Evolutionary conservation across 1,140 invertebrate species (phyloP), one percentile per base, ranked within the genome.

Genomic region (Drosophila jambulina): DNA sequence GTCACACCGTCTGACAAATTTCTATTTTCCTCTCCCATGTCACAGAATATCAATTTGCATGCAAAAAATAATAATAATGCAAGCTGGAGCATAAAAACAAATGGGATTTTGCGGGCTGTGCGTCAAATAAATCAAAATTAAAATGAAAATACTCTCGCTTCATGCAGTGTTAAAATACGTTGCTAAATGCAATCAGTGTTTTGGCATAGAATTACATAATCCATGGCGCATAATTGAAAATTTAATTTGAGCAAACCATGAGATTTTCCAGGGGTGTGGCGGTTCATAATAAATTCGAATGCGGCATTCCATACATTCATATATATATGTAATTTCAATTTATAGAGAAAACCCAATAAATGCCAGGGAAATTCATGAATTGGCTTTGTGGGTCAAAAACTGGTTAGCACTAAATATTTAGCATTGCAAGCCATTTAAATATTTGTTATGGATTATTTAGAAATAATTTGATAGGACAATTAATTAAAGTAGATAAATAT

Each of bases 41-140:
- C 51, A 51, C 40, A 56, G 48, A 84, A 84, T 84, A 84, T 80
- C 65, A 84, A 80, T 77, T 83, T 77, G 49, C 68, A 53, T 65
- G 71, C 58, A 57, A 49, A 69, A 65, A 61, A 62, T 32, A 36
- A 51, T 43, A 40, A 51, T 51, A 68, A 40, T 23, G 34, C 2
- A 53, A 45, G 45, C 38, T 17, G 38, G 6, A 12, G n/a, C 54
- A 59, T 62, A 25, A 42, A 69, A 61, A 60, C 59, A 45, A 58
- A 71, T 71, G 49, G 17, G 19, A 40, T 57, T 57, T 58, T 40
- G 65, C 34, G 65, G 48, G 9, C 5, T 8, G 38, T 4, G n/a
- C 23, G 67, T 59, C 65, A 80, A 32, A 80, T 32, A 76, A 71
- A 67, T 64, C 43, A 76, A 61, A 78, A 74, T 62, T 54, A 53